Conservation (phyloP, 2,888 invertebrate genomes). For the Microplitis deprimator region DNA sequence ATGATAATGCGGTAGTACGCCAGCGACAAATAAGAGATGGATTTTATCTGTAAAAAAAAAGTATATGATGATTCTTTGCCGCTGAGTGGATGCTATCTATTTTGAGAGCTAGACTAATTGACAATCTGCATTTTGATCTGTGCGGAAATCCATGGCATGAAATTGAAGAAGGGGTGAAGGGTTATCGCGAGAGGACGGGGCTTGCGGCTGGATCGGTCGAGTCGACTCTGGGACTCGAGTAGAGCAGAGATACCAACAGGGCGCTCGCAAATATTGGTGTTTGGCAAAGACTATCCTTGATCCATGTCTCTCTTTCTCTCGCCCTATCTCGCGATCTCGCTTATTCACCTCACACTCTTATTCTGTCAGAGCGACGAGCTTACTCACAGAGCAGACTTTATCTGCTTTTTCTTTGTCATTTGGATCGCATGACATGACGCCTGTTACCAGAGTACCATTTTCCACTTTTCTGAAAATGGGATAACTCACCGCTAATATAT, state of each 20-base stretch:
- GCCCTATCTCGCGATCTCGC: conserved; percentile 24
- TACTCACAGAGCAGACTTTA: background rate
- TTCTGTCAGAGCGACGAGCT: background rate
- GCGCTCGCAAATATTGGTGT: conserved; percentile 71
- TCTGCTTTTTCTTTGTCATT: background rate
- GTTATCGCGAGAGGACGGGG: conserved; percentile 55
- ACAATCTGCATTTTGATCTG: conserved; percentile 23
- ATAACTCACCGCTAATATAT: background rate
- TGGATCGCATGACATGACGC: conserved; percentile 6
- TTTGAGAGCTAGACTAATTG: conserved; percentile 26
- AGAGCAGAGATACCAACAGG: conserved; percentile 70
- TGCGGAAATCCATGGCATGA: conserved; percentile 29
- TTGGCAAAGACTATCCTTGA: conserved; percentile 72
- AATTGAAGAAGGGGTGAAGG: conserved; percentile 45
- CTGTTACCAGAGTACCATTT: background rate
- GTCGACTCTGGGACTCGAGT: conserved; percentile 64
- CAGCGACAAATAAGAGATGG: background rate
- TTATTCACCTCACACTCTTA: background rate
- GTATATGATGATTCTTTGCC: background rate
- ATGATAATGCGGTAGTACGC: too few species aligned
- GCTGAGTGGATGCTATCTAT: background rate
- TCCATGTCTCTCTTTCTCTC: conserved; percentile 67
- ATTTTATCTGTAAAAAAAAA: background rate
- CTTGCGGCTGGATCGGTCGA: conserved; percentile 66
- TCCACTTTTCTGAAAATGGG: background rate